Percentiles rank a stretch among this genome's conserved stretches.
Evolutionary conservation across 2,888 invertebrate genomes (phyloP).

Genomic region (Schizaphis graminum): DNA sequence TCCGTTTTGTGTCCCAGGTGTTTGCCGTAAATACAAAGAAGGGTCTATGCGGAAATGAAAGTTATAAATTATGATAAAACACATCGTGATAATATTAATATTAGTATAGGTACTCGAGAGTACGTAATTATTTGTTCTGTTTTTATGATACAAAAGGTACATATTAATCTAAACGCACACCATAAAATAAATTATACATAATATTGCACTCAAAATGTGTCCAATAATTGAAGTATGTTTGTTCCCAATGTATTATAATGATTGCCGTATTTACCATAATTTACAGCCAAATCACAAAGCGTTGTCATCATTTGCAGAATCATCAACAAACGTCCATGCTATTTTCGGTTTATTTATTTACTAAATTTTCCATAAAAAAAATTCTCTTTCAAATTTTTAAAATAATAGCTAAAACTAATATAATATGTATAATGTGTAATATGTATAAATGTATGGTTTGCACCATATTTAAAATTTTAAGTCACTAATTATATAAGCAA

Average conservation of each 20-base stretch:
- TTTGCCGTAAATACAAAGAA: not conserved
- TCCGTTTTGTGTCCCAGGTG: conserved; percentile 27
- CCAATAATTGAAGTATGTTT: not conserved
- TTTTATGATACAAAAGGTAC: not conserved
- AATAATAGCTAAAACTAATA: not conserved
- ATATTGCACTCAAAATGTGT: not conserved
- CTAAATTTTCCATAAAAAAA: not conserved
- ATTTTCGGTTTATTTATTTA: not conserved
- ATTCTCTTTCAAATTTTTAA: not conserved
- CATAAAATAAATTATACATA: not conserved
- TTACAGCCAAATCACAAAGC: not conserved
- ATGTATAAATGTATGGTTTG: not conserved
- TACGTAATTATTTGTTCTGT: conserved; percentile 1
- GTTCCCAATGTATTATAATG: not conserved
- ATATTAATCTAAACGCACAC: not conserved
- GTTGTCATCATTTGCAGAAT: not conserved
- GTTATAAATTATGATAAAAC: conserved; percentile 52
- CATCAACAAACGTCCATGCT: not conserved
- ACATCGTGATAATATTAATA: not conserved
- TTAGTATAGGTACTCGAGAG: not conserved
- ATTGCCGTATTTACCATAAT: not conserved
- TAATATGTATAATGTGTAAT: not conserved
- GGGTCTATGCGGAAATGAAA: conserved; percentile 40
- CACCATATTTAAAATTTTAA: not conserved
- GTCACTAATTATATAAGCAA: not conserved